Evolutionary conservation across 1,140 invertebrate genomes (phyloP), one percentile per base, ranked within the genome.

Genomic region (Wiebesia pumilae): DNA sequence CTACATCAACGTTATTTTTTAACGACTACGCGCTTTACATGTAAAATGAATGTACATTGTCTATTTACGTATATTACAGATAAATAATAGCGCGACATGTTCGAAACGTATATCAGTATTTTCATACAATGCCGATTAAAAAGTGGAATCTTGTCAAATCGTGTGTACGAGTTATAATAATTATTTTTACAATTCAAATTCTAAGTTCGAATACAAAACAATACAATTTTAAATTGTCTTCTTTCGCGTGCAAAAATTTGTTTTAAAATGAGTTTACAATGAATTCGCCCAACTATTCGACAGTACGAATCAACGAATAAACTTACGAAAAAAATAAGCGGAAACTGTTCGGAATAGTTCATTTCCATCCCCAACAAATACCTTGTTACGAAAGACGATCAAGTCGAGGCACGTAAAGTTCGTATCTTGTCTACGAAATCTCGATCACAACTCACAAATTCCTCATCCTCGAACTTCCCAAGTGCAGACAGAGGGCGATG

Each of bases 81-180:
- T n/a, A 35, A 35, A 27, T n/a, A n/a, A n/a, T n/a, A n/a, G n/a
- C n/a, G 33, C 19, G 33, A n/a, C n/a, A 71, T 2, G 14, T 71
- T 71, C 6, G 30, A 71, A 71, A 35, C 3, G 30, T 71, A 33
- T 35, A 71, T 71, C 19, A 65, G 58, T 65, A 65, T 65, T 65
- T 65, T 65, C 16, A 4, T 71, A 19, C 67, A 71, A 71, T 80
- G 51, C 12, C 33, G 19, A 0, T 43, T 65, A 78, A 65, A 79
- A 81, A 84, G 69, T 83, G 88, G 30, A 12, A 65, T 65, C 58
- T 65, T n/a, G 4, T 21, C 6, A 65, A 65, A 65, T 65, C 19
- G 6, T 24, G 3, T 65, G 7, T 65, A 65, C 4, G 6, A 24
- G 21, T 65, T 65, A 47, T 47, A 6, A 14, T 7, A n/a, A n/a